Evolutionary conservation across 1,140 invertebrate species (phyloP).

Genomic region (Drosophila ohnishii): DNA sequence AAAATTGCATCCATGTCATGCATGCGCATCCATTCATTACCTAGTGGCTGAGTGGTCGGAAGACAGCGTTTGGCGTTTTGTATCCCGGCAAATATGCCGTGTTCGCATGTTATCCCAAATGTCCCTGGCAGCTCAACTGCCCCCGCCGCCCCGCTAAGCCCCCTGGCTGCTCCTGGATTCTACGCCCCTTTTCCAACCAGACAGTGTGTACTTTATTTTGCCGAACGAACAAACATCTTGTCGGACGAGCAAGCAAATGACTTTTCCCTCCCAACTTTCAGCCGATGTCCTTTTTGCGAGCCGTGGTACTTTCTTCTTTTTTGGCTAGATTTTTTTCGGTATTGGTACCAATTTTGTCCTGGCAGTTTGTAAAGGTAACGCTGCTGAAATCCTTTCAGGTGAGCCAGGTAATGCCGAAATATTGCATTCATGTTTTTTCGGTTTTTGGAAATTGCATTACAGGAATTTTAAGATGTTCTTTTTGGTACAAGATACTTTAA

Average conservation of each 20-base stretch:
- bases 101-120: conserved; percentile 79
- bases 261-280: conserved; percentile 74
- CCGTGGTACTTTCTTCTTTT: conserved; percentile 32
- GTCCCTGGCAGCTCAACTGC: conserved; percentile 64
- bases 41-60: conserved; percentile 72
- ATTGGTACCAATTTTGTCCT: conserved; percentile 5
- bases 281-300: conserved; percentile 62
- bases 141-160: conserved; percentile 36
- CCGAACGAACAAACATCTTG: conserved; percentile 82
- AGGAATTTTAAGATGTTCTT: no score
- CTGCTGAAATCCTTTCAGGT: conserved; percentile 27
- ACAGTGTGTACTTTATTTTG: conserved; percentile 81
- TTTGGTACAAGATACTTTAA: neutral
- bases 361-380: conserved; percentile 22
- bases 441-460: neutral
- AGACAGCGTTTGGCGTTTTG: conserved; percentile 79
- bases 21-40: conserved; percentile 78
- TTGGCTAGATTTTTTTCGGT: conserved; percentile 14
- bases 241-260: conserved; percentile 82
- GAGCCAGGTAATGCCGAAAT: conserved; percentile 27
- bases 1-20: conserved; percentile 80
- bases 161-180: conserved; percentile 1
- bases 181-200: conserved; percentile 24
- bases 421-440: conserved; percentile 14
- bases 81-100: conserved; percentile 76